These are phyloP conservation scores for Mythimna impura DNA, from an alignment of 2,888 invertebrate genomes.

Conservation along the genomic window DNA sequence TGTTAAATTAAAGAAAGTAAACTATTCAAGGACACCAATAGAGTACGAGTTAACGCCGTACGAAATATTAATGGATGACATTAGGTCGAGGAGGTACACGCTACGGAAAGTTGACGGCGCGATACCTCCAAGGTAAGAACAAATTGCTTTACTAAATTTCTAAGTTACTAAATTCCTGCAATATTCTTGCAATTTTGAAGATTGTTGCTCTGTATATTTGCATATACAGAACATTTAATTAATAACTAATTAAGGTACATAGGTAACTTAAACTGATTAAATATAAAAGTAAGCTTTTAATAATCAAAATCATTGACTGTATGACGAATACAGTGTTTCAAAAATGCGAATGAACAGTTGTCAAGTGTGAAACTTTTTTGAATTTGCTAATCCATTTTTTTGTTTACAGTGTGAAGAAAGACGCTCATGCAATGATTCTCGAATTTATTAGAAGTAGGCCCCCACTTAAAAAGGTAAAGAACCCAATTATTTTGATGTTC, in stretches of 20 bases:
- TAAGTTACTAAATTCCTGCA: background rate
- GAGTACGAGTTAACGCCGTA: slow-evolving; percentile 99
- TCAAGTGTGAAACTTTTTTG: background rate
- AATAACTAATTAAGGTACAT: too few species aligned
- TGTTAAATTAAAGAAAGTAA: slow-evolving; percentile 97
- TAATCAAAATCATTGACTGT: too few species aligned
- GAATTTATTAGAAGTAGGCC: slow-evolving; percentile 99
- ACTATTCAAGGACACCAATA: slow-evolving; percentile 93
- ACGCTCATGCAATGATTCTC: slow-evolving; percentile 98
- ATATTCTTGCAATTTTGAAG: background rate
- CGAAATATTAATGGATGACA: slow-evolving; percentile 99
- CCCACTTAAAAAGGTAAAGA: slow-evolving; percentile 95
- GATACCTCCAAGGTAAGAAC: slow-evolving; percentile 90
- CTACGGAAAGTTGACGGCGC: slow-evolving; percentile 96
- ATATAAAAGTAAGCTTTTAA: too few species aligned
- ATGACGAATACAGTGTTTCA: too few species aligned
- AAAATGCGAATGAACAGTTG: background rate
- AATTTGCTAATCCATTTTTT: slow-evolving; percentile 40
- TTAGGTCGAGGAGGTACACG: slow-evolving; percentile 96
- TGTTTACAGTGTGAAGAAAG: slow-evolving; percentile 94
- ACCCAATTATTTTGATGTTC: background rate
- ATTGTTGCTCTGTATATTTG: background rate
- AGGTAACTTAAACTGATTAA: background rate
- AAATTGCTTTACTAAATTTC: background rate
- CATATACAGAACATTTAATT: background rate